These are phyloP conservation scores for Meta bourneti DNA, from an alignment of 2,888 invertebrate species.

Conservation along the genomic window DNA sequence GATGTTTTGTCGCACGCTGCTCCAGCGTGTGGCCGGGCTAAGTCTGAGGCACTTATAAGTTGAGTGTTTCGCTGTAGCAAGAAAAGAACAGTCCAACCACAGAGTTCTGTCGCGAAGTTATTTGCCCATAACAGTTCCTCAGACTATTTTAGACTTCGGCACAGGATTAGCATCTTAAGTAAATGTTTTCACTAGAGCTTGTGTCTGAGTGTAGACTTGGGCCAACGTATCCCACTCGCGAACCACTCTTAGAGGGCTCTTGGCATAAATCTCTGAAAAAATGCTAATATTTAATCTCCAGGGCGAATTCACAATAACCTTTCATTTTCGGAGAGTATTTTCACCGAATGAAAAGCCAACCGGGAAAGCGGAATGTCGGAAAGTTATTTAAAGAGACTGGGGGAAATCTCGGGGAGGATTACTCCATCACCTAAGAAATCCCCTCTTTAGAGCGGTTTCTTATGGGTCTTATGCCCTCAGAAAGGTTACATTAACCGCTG, in stretches of 20 bases:
- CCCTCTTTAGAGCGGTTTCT: neutral
- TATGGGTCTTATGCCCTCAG: neutral
- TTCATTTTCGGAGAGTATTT: neutral
- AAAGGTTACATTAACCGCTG: conserved; percentile 42
- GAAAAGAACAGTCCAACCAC: no score
- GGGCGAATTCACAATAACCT: conserved; percentile 4
- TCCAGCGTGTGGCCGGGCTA: no score
- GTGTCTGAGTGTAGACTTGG: neutral
- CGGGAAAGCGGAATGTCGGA: neutral
- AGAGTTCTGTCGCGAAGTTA: no score
- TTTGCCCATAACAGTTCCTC: no score
- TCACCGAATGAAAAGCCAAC: neutral
- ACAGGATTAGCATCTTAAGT: neutral
- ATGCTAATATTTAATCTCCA: conserved; percentile 19
- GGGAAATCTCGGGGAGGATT: neutral
- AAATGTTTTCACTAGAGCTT: conserved; percentile 1
- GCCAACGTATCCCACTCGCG: neutral
- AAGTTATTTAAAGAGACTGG: conserved; percentile 19
- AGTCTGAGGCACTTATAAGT: no score
- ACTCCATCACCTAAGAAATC: neutral
- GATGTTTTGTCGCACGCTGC: no score
- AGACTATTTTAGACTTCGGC: neutral
- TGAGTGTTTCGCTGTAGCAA: no score
- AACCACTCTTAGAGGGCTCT: neutral
- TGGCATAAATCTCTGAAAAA: neutral